Evolutionary conservation across 2,888 invertebrate genomes (phyloP).

Genomic region (Drosophila helvetica): DNA sequence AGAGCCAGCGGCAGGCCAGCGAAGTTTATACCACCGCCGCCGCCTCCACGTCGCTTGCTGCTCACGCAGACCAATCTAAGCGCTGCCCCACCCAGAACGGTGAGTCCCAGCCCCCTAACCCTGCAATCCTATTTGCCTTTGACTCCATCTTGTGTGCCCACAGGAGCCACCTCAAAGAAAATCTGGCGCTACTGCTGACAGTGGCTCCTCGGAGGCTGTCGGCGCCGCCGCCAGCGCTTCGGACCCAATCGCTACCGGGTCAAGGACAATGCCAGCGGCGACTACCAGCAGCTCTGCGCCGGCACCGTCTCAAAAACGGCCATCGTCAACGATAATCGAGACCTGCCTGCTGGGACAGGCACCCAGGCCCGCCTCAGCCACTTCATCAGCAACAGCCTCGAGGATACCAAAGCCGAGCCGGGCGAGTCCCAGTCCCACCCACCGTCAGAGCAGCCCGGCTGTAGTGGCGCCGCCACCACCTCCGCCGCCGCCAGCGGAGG

Average conservation of each 20-base stretch:
- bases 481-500: background rate
- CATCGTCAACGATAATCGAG: constrained; percentile 83
- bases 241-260: constrained; percentile 69
- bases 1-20: constrained; percentile 74
- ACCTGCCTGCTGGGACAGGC: constrained; percentile 81
- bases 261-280: constrained; percentile 64
- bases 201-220: constrained; percentile 84
- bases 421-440: constrained; percentile 53
- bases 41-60: constrained; percentile 83
- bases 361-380: constrained; percentile 75
- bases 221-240: constrained; percentile 82
- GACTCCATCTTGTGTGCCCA: background rate
- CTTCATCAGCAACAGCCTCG: constrained; percentile 83
- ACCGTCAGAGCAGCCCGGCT: constrained; percentile 30
- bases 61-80: constrained; percentile 82
- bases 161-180: constrained; percentile 76
- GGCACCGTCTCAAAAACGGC: constrained; percentile 73
- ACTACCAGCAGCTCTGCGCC: constrained; percentile 63
- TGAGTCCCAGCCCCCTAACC: constrained; percentile 33
- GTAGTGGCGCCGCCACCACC: constrained; percentile 14
- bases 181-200: constrained; percentile 84
- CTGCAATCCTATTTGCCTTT: background rate
- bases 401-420: constrained; percentile 72
- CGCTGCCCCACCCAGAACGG: constrained; percentile 67
- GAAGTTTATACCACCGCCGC: constrained; percentile 82